phyloP scores from a whole-genome alignment of 2,888 invertebrate species.

The Philereme vetulata region DNA sequence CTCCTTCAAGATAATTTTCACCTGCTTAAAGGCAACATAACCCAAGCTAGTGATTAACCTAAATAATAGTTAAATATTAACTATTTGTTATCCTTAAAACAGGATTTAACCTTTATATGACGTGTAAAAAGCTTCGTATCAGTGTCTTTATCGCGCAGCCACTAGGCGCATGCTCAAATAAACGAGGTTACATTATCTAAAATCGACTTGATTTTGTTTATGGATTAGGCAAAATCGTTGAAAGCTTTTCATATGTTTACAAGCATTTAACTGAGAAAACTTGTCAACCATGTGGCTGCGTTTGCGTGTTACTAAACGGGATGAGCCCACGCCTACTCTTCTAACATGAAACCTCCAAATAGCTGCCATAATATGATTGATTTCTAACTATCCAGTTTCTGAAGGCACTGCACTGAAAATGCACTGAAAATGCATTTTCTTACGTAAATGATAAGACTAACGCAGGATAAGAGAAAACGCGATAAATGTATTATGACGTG shows the following conservation, averaged over 20 bases:
- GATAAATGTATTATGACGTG: no score
- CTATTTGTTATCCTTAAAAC: no score
- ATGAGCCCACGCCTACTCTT: neutral
- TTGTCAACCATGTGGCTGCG: conserved; percentile 5
- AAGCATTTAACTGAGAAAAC: neutral
- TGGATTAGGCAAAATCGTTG: conserved; percentile 19
- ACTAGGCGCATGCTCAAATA: conserved; percentile 28
- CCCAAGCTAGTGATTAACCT: no score
- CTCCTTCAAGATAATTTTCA: no score
- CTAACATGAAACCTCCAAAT: conserved; percentile 1
- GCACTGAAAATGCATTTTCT: no score
- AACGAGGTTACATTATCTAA: conserved; percentile 31
- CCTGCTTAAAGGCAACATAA: no score
- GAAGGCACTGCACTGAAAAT: no score
- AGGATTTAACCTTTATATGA: conserved; percentile 3
- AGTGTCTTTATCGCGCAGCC: conserved; percentile 26
- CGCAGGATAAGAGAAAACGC: no score
- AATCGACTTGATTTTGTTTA: conserved; percentile 18
- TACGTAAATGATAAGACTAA: no score
- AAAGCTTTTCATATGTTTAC: conserved; percentile 16
- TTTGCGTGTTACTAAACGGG: neutral
- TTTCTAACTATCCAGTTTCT: neutral
- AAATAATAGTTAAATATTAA: no score
- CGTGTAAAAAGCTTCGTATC: conserved; percentile 10
- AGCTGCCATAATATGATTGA: conserved; percentile 6